phyloP scores from a whole-genome alignment of 2,113 vertebrate genomes.

The Struthio camelus region DNA sequence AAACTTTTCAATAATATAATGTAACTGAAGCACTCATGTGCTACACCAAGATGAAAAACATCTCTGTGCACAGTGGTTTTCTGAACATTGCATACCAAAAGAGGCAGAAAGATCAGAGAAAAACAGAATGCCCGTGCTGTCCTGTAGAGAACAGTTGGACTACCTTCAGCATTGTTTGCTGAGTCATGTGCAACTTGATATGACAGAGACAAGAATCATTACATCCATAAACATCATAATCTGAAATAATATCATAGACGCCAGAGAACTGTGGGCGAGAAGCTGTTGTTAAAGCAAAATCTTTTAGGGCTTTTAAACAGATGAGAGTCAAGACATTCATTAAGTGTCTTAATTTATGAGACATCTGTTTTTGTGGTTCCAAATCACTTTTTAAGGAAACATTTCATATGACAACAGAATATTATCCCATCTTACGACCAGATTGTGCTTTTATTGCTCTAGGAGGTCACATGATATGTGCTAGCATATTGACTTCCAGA shows the following conservation, averaged over 20 bases:
- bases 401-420: not conserved
- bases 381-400: not conserved
- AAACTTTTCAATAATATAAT: not conserved
- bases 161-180: not conserved
- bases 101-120: not conserved
- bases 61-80: not conserved
- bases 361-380: not conserved
- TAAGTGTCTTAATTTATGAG: not conserved
- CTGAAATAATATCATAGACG: not conserved
- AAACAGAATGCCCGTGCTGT: not conserved
- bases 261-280: not conserved
- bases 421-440: not conserved
- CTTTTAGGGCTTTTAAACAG: not conserved
- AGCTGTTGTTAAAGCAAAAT: not conserved
- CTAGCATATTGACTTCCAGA: not conserved
- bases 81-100: not conserved
- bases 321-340: not conserved
- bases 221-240: not conserved
- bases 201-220: not conserved
- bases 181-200: too few relatives aligned
- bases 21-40: not conserved
- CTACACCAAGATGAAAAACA: not conserved
- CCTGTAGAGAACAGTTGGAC: not conserved
- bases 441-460: not conserved
- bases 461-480: not conserved